phyloP scores from a whole-genome alignment of 1,140 invertebrate genomes.

The Platyura marginata region DNA sequence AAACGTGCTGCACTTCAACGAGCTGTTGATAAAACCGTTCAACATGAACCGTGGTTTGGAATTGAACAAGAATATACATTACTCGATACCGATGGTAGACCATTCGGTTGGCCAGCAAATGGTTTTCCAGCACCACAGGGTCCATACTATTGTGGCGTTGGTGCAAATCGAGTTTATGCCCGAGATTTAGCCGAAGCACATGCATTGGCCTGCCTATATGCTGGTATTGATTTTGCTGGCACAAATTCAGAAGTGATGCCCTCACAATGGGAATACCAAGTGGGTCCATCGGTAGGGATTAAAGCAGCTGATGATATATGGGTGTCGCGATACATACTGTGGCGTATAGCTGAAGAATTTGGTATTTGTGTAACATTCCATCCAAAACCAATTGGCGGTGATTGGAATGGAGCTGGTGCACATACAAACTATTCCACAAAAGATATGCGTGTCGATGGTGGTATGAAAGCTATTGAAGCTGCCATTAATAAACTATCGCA shows the following conservation, averaged over 20 bases:
- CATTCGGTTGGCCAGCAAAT: slow-evolving; percentile 85
- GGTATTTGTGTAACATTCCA: slow-evolving; percentile 66
- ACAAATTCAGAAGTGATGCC: slow-evolving; percentile 92
- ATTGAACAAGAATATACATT: slow-evolving; percentile 85
- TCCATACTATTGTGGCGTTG: slow-evolving; percentile 85
- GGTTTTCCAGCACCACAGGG: slow-evolving; percentile 82
- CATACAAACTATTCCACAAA: slow-evolving; percentile 65
- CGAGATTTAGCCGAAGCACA: slow-evolving; percentile 86
- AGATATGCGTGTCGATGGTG: slow-evolving; percentile 60
- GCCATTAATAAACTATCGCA: slow-evolving; percentile 63
- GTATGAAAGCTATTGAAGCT: slow-evolving; percentile 49
- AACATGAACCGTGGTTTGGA: slow-evolving; percentile 76
- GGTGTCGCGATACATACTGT: slow-evolving; percentile 54
- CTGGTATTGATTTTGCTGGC: slow-evolving; percentile 74
- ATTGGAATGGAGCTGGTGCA: slow-evolving; percentile 87
- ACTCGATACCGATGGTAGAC: slow-evolving; percentile 68
- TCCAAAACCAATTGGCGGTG: slow-evolving; percentile 67
- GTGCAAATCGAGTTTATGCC: slow-evolving; percentile 79
- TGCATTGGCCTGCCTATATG: slow-evolving; percentile 60
- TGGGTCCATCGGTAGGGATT: slow-evolving; percentile 65
- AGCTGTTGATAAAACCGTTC: slow-evolving; percentile 13
- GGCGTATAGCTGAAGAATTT: slow-evolving; percentile 78
- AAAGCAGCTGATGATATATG: slow-evolving; percentile 72
- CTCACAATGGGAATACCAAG: slow-evolving; percentile 40
- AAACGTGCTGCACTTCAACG: slow-evolving; percentile 15